A percentile compares a stretch with the other conserved stretches of the same genome.
phyloP scores from a whole-genome alignment of 2,113 vertebrate species.

The Scytalopus superciliaris region DNA sequence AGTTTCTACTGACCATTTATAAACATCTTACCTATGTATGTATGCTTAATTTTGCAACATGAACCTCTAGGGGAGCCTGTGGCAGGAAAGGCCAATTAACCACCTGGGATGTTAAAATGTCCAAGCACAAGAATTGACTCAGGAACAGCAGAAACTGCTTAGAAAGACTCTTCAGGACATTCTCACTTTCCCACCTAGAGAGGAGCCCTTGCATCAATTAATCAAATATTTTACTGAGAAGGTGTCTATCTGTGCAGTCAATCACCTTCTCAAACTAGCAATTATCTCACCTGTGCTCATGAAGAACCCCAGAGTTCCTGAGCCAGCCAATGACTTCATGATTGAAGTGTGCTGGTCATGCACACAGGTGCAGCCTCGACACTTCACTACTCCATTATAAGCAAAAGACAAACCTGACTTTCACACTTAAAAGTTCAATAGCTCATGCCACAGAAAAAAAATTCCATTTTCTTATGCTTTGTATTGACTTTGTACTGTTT shows the following conservation, averaged over 20 bases:
- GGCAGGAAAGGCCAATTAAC: neutral
- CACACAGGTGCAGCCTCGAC: neutral
- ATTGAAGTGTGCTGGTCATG: neutral
- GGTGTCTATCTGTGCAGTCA: neutral
- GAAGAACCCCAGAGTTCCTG: neutral
- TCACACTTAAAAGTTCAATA: neutral
- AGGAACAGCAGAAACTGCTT: neutral
- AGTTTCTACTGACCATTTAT: neutral
- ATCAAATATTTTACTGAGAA: neutral
- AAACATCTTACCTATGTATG: neutral
- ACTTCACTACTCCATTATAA: neutral
- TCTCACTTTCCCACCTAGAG: neutral
- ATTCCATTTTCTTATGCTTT: neutral
- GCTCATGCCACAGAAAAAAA: neutral
- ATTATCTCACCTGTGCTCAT: neutral
- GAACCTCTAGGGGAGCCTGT: neutral
- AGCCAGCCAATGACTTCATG: neutral
- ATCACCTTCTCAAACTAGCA: neutral
- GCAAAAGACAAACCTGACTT: neutral
- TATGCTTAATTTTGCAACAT: neutral
- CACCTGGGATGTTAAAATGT: neutral
- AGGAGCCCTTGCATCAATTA: neutral
- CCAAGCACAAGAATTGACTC: neutral
- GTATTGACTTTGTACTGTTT: neutral
- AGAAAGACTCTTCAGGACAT: neutral